Percentiles rank a stretch among this genome's conserved stretches.
Evolutionary conservation across 2,113 vertebrate species (phyloP).

Genomic region (Ctenomys sociabilis): DNA sequence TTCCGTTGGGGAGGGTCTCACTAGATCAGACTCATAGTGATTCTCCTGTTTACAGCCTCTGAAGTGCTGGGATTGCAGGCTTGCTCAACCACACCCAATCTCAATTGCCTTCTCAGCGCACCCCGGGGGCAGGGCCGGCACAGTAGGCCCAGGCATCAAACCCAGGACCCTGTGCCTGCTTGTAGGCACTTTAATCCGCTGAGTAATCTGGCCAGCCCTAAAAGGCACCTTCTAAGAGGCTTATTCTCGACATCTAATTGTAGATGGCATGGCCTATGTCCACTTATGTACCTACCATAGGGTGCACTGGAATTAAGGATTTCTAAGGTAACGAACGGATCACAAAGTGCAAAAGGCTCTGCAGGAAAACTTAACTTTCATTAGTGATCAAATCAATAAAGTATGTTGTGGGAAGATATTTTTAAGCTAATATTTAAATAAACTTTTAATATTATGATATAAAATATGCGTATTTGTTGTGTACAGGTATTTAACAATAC

Average conservation of each 20-base stretch:
- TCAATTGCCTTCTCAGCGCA: too few species aligned
- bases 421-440: slow-evolving; percentile 33
- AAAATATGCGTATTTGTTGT: not conserved
- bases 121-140: too few species aligned
- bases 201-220: too few species aligned
- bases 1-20: too few species aligned
- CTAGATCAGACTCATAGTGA: too few species aligned
- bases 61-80: too few species aligned
- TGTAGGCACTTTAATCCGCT: too few species aligned
- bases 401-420: not conserved
- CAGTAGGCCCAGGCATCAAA: too few species aligned
- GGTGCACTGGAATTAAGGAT: not conserved
- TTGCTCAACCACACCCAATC: too few species aligned
- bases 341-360: not conserved
- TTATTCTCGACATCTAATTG: not conserved
- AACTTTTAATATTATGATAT: not conserved
- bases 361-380: not conserved
- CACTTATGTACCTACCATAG: not conserved
- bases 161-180: too few species aligned
- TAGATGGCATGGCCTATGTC: too few species aligned
- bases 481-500: not conserved
- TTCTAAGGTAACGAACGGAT: not conserved
- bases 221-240: not conserved
- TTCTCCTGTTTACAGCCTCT: too few species aligned
- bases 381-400: slow-evolving; percentile 5